Evolutionary conservation across 2,113 vertebrate species (phyloP).

Genomic region (Xiphophorus couchianus): DNA sequence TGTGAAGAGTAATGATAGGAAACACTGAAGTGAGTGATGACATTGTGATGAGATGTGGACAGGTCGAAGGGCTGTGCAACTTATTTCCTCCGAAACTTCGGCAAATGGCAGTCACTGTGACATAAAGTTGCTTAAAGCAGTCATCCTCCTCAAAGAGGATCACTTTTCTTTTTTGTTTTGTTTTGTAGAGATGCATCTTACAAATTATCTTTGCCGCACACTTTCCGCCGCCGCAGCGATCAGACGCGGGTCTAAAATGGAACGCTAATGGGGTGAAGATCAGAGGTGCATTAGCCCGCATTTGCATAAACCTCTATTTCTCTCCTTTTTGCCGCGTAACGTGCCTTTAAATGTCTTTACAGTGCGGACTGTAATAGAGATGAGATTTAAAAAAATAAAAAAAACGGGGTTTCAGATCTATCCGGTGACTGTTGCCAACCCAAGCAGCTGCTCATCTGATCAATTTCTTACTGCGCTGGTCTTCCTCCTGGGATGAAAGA

Average conservation of each 20-base stretch:
- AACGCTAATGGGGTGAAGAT: conserved; percentile 32
- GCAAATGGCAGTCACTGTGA: neutral
- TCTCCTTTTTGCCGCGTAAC: conserved; percentile 28
- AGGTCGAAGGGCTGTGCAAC: neutral
- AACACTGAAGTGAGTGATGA: neutral
- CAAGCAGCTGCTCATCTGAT: conserved; percentile 79
- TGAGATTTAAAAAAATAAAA: conserved; percentile 56
- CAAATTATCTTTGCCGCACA: conserved; percentile 24
- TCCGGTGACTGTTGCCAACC: conserved; percentile 69
- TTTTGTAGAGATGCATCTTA: conserved; percentile 3
- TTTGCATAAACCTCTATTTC: conserved; percentile 50
- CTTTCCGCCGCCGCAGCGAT: conserved; percentile 11
- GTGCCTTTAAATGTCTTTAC: conserved; percentile 57
- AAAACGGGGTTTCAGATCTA: conserved; percentile 59
- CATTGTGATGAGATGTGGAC: neutral
- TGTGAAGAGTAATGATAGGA: neutral
- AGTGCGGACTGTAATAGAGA: conserved; percentile 68
- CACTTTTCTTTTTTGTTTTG: conserved; percentile 26
- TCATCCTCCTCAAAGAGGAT: neutral
- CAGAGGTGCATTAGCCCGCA: conserved; percentile 26
- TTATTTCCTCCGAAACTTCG: neutral
- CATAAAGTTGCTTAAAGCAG: neutral
- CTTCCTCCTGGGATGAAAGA: conserved; percentile 65
- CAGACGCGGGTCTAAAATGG: conserved; percentile 32
- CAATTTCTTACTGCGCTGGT: conserved; percentile 71